Percentiles rank a stretch among this genome's conserved stretches.
These are phyloP conservation scores for Eucidaris tribuloides DNA, from an alignment of 35 echinoderm and acorn worm species.

Conservation along the genomic window DNA sequence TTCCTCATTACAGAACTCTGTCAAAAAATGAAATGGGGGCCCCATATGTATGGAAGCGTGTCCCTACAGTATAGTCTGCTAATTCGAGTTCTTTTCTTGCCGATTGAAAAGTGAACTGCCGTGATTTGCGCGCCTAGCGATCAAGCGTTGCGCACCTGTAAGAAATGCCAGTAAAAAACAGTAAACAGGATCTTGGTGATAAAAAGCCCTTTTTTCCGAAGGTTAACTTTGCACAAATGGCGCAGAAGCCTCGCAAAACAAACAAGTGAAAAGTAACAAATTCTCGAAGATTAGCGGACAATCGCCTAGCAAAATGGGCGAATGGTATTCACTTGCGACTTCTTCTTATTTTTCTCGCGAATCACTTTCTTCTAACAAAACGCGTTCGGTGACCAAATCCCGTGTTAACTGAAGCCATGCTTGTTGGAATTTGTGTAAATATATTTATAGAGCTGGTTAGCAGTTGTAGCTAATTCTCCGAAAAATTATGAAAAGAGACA, in stretches of 20 bases:
- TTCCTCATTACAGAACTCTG: neutral
- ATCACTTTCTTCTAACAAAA: neutral
- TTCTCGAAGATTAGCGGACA: slow-evolving; percentile 13
- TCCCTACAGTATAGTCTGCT: neutral
- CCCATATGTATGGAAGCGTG: neutral
- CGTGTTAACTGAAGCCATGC: slow-evolving; percentile 18
- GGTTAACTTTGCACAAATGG: slow-evolving; percentile 13
- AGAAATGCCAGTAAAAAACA: neutral
- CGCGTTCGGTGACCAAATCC: neutral
- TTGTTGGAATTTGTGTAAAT: neutral
- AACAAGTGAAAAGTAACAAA: slow-evolving; percentile 23
- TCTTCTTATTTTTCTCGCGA: neutral
- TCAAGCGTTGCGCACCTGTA: neutral
- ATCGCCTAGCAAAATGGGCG: neutral
- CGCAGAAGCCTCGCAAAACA: slow-evolving; percentile 20
- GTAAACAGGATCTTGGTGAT: neutral
- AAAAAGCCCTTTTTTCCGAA: neutral
- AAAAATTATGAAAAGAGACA: neutral
- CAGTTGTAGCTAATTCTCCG: neutral
- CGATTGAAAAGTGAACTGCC: neutral
- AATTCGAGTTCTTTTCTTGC: neutral
- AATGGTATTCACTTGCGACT: neutral
- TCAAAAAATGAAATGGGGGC: neutral
- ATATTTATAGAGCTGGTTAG: slow-evolving; percentile 1
- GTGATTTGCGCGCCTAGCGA: neutral